Percentiles rank a stretch among this genome's conserved stretches.
Evolutionary conservation across 2,888 invertebrate genomes (phyloP).

Genomic region (Apodemia zela): DNA sequence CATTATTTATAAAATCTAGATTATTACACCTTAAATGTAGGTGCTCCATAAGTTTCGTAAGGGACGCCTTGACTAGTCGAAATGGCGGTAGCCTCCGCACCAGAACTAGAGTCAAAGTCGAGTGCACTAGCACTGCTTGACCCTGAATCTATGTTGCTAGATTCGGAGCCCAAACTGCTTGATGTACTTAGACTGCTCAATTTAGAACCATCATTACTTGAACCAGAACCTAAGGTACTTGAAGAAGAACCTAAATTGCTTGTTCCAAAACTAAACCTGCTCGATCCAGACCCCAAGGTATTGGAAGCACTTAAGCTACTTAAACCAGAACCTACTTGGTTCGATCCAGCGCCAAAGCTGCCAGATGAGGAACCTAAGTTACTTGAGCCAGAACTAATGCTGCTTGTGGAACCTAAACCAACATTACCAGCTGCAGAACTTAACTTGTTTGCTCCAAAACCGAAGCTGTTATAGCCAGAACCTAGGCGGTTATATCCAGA

Average conservation of each 20-base stretch:
- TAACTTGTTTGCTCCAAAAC: not conserved
- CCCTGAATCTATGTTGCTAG: not conserved
- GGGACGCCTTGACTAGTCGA: slow-evolving; percentile 67
- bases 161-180: not conserved
- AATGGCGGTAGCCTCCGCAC: slow-evolving; percentile 41
- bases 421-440: slow-evolving; percentile 8
- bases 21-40: slow-evolving; percentile 52
- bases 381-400: slow-evolving; percentile 6
- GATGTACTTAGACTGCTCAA: not conserved
- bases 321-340: slow-evolving; percentile 24
- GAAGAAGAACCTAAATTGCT: slow-evolving; percentile 18
- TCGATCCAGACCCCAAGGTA: slow-evolving; percentile 25
- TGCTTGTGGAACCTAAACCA: not conserved
- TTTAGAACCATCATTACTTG: slow-evolving; percentile 6
- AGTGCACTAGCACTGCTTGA: not conserved
- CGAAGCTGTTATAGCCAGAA: slow-evolving; percentile 20
- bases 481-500: slow-evolving; percentile 20
- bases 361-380: slow-evolving; percentile 20
- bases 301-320: slow-evolving; percentile 25
- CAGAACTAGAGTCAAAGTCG: not conserved
- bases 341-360: slow-evolving; percentile 1
- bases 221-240: slow-evolving; percentile 29
- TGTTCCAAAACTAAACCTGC: slow-evolving; percentile 17
- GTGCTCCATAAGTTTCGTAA: slow-evolving; percentile 64
- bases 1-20: slow-evolving; percentile 16